phyloP scores from a whole-genome alignment of 2,113 vertebrate species.

The Hemiscyllium ocellatum region DNA sequence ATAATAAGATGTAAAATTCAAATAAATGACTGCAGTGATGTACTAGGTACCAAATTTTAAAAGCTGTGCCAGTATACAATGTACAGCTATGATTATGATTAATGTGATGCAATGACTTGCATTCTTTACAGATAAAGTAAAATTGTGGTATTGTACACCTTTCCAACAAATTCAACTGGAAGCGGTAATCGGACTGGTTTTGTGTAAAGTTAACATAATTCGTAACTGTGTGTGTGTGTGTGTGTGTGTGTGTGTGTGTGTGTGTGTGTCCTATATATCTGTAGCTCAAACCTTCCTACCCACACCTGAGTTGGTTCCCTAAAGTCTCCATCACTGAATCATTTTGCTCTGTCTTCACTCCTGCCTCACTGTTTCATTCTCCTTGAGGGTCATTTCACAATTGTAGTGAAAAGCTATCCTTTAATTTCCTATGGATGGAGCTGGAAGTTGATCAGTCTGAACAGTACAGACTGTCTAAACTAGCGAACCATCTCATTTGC shows the following conservation, averaged over 20 bases:
- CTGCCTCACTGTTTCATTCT: background rate
- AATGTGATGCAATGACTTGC: constrained; percentile 22
- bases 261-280: no score
- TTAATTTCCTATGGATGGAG: background rate
- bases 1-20: background rate
- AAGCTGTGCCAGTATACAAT: background rate
- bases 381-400: background rate
- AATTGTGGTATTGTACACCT: background rate
- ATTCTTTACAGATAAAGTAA: constrained; percentile 25
- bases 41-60: background rate
- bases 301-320: no score
- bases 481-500: background rate
- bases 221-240: no score
- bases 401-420: background rate
- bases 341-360: background rate
- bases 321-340: background rate
- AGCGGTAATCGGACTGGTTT: no score
- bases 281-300: no score
- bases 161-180: no score
- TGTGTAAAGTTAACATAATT: no score
- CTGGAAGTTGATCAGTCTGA: background rate
- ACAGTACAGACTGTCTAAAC: background rate
- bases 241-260: no score
- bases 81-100: constrained; percentile 10
- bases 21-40: background rate